Evolutionary conservation across 1,140 invertebrate species (phyloP).

Genomic region (Pentalonia nigronervosa): DNA sequence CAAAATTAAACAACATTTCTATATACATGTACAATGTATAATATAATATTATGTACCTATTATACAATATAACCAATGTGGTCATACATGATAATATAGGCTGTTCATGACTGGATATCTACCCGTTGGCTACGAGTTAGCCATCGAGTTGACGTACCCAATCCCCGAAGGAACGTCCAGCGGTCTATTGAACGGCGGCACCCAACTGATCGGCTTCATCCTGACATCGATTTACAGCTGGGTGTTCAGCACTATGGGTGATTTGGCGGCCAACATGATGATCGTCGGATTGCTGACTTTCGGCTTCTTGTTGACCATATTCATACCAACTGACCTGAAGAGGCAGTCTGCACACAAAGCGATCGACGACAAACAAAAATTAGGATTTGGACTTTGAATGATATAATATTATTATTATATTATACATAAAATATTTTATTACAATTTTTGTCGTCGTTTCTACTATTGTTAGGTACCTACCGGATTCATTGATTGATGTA

Average conservation of each 20-base stretch:
- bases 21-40: no score
- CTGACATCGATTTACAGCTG: slow-evolving; percentile 76
- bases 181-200: slow-evolving; percentile 84
- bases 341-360: slow-evolving; percentile 73
- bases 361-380: slow-evolving; percentile 29
- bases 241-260: slow-evolving; percentile 67
- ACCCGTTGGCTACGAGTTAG: slow-evolving; percentile 94
- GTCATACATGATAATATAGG: slow-evolving; percentile 66
- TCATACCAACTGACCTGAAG: slow-evolving; percentile 77
- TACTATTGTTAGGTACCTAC: not conserved
- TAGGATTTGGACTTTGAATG: not conserved
- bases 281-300: slow-evolving; percentile 72
- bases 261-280: slow-evolving; percentile 75
- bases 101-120: slow-evolving; percentile 97
- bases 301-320: slow-evolving; percentile 74
- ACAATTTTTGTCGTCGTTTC: not conserved
- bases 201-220: slow-evolving; percentile 77
- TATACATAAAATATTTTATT: not conserved
- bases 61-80: not conserved
- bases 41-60: no score
- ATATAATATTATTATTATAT: not conserved
- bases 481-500: not conserved
- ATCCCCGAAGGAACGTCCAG: slow-evolving; percentile 87
- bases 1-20: no score
- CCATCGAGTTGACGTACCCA: slow-evolving; percentile 93